Base-by-base conservation (phyloP, 2,888 invertebrate genomes). In the Trachelus stipa region DNA sequence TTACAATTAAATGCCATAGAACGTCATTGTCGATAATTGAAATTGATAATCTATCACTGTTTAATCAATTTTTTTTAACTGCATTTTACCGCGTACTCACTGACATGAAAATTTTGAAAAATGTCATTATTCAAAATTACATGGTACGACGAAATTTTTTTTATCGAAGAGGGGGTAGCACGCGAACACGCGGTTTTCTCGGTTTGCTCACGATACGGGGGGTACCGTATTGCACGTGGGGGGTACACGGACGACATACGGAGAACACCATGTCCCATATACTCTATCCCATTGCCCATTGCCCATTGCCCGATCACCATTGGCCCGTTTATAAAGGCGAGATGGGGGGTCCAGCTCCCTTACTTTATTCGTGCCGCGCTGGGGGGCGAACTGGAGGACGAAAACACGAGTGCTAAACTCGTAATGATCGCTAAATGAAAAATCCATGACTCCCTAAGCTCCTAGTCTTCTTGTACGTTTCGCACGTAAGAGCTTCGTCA, bases 301-400 rank as follows among this genome's bases (percentile, higher is more conserved):
- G 83, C 83, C 80, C 79, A 81, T 83, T 85, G 86, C 85, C 84
- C 83, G 40, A 56, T 56, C 40, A 56, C 87, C 87, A 87, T 90
- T 87, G 88, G 87, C 83, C 84, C 85, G 79, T 83, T 88, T 83
- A 91, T 91, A 91, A 91, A 90, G 84, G 87, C 91, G 79, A 87
- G 87, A 88, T 91, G 90, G 91, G 91, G 91, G 91, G 90, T 90
- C 90, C 76, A 79, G 81, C 81, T 81, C 85, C 86, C 83, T 85
- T 85, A 84, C 87, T 85, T 86, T 83, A 83, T 84, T 83, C 85
- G 81, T 77, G 76, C 84, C 86, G 82, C 86, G 83, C 86, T 85
- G 84, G 83, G 86, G 86, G 83, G 84, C 83, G 81, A 86, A 85
- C 84, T 85, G 85, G 83, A 84, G 84, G 84, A 87, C 84, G 86